Percentiles rank a stretch among this genome's conserved stretches.
These are phyloP conservation scores for Protophormia terraenovae DNA, from an alignment of 2,888 invertebrate species.

Conservation along the genomic window DNA sequence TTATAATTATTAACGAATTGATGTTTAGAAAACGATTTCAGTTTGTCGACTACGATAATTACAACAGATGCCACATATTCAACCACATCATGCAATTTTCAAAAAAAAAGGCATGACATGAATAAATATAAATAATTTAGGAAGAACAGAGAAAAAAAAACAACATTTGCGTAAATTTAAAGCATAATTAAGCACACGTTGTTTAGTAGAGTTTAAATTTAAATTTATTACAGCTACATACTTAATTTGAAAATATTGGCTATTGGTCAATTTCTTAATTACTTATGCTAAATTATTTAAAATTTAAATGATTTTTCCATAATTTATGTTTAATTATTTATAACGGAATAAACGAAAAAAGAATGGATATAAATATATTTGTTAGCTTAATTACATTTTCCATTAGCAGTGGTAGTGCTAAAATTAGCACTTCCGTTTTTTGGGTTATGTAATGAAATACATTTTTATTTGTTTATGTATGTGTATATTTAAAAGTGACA, in stretches of 20 bases:
- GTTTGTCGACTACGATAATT: slow-evolving; percentile 22
- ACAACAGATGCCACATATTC: neutral
- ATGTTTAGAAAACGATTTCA: slow-evolving; percentile 43
- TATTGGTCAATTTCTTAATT: neutral
- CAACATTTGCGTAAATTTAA: neutral
- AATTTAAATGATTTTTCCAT: neutral
- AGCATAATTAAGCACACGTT: neutral
- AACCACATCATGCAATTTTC: neutral
- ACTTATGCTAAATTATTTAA: neutral
- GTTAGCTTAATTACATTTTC: slow-evolving; percentile 32
- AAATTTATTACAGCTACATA: neutral
- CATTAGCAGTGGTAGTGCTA: slow-evolving; percentile 14
- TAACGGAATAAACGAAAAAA: neutral
- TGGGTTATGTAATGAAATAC: neutral
- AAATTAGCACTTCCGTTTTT: slow-evolving; percentile 32
- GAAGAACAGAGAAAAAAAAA: too few relatives aligned
- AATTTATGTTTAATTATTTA: slow-evolving; percentile 1
- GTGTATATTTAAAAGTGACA: neutral
- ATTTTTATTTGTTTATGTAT: neutral
- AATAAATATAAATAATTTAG: neutral
- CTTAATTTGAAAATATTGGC: neutral
- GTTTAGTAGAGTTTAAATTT: neutral
- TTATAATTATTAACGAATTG: slow-evolving; percentile 55
- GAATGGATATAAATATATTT: neutral
- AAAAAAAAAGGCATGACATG: slow-evolving; percentile 4